Evolutionary conservation across 2,888 invertebrate species (phyloP).

Genomic region (Druceiella hillmani): DNA sequence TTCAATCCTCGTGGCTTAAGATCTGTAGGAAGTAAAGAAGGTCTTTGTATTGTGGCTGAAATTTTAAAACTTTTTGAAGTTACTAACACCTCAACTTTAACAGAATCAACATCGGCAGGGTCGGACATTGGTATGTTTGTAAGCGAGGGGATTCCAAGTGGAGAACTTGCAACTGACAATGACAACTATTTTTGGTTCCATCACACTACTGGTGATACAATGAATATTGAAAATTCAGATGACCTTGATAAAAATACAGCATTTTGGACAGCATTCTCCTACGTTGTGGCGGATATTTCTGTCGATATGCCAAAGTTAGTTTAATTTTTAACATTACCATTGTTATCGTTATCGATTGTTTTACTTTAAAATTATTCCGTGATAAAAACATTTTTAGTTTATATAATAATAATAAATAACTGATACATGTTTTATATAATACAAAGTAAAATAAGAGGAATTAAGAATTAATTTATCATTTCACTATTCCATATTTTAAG

Average conservation of each 20-base stretch:
- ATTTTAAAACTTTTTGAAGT: slow-evolving; percentile 59
- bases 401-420: no score
- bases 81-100: slow-evolving; percentile 61
- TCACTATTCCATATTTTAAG: no score
- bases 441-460: no score
- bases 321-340: no score
- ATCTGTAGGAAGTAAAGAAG: slow-evolving; percentile 57
- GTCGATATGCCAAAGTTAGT: slow-evolving; percentile 57
- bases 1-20: slow-evolving; percentile 67
- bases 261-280: slow-evolving; percentile 72
- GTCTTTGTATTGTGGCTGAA: slow-evolving; percentile 62
- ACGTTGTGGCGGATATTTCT: slow-evolving; percentile 70
- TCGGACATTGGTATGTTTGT: slow-evolving; percentile 65
- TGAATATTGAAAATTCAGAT: slow-evolving; percentile 66
- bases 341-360: no score
- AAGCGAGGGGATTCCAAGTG: slow-evolving; percentile 62
- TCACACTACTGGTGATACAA: slow-evolving; percentile 73
- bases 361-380: no score
- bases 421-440: no score
- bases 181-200: slow-evolving; percentile 70
- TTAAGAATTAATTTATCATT: no score
- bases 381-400: no score
- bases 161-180: slow-evolving; percentile 60
- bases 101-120: slow-evolving; percentile 49
- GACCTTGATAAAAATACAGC: slow-evolving; percentile 69